A percentile compares a stretch with the other conserved stretches of the same genome.
phyloP scores from a whole-genome alignment of 1,140 invertebrate species.

The Drosophila sucinea region DNA sequence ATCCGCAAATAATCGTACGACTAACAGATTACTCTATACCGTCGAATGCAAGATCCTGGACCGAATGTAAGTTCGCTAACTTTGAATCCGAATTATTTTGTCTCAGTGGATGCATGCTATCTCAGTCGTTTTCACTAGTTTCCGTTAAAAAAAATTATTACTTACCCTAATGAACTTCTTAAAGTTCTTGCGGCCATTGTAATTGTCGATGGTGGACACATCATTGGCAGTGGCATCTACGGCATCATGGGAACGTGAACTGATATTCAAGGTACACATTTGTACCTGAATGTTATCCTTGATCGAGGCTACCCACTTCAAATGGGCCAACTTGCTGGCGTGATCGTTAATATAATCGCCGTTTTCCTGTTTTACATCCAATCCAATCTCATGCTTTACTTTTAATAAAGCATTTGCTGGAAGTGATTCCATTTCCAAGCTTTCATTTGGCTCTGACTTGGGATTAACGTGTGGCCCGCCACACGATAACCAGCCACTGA shows the following conservation, averaged over 20 bases:
- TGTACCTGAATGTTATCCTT: slow-evolving; percentile 59
- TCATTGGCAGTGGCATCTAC: slow-evolving; percentile 18
- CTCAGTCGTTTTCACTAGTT: background rate
- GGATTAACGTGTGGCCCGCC: slow-evolving; percentile 53
- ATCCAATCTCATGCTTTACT: background rate
- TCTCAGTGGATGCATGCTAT: background rate
- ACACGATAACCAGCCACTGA: slow-evolving; percentile 65
- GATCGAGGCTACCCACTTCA: slow-evolving; percentile 53
- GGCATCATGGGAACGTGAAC: slow-evolving; percentile 27
- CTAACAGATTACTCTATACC: too few species aligned
- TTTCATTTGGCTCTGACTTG: slow-evolving; percentile 37
- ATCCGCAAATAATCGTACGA: too few species aligned
- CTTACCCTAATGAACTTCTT: slow-evolving; percentile 72
- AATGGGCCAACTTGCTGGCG: slow-evolving; percentile 30
- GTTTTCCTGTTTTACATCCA: slow-evolving; percentile 31
- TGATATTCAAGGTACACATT: slow-evolving; percentile 48
- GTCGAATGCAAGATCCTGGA: too few species aligned
- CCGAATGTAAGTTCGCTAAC: too few species aligned
- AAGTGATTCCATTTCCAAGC: background rate
- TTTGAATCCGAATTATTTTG: too few species aligned
- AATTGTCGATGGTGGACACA: slow-evolving; percentile 16
- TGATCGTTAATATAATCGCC: background rate
- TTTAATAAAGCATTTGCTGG: slow-evolving; percentile 5
- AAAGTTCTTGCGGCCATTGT: slow-evolving; percentile 60
- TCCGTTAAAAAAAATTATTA: background rate